Conservation (phyloP, 2,113 vertebrate genomes). For the Forbesichthys papilliferus region DNA sequence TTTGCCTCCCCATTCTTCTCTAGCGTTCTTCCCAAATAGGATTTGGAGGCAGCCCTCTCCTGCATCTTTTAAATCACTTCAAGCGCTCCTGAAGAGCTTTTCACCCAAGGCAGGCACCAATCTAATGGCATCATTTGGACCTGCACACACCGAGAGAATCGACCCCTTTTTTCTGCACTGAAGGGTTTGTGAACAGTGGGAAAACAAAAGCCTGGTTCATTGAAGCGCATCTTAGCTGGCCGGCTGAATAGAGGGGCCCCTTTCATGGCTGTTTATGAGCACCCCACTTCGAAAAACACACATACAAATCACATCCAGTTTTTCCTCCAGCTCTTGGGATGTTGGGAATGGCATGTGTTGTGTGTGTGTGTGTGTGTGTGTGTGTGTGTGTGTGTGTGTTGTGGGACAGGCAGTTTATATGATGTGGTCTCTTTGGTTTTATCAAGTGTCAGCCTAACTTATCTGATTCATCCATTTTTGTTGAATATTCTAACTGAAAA, state of each 20-base stretch:
- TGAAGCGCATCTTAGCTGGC: slow-evolving; percentile 70
- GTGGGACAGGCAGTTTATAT: slow-evolving; percentile 1
- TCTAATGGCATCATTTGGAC: slow-evolving; percentile 71
- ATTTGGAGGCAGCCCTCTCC: slow-evolving; percentile 64
- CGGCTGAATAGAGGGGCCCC: slow-evolving; percentile 72
- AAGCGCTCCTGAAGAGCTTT: slow-evolving; percentile 66
- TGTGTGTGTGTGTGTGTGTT: neutral
- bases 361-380: slow-evolving; percentile 6
- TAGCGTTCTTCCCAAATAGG: slow-evolving; percentile 58
- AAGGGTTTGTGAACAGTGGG: slow-evolving; percentile 59
- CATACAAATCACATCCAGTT: slow-evolving; percentile 76
- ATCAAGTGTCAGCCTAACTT: slow-evolving; percentile 19
- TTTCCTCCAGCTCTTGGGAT: slow-evolving; percentile 57
- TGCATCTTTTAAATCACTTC: slow-evolving; percentile 74
- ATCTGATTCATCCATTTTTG: slow-evolving; percentile 33
- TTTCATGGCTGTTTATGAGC: slow-evolving; percentile 78
- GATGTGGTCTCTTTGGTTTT: slow-evolving; percentile 31
- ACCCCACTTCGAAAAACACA: slow-evolving; percentile 77
- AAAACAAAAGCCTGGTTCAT: slow-evolving; percentile 70
- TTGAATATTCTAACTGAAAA: slow-evolving; percentile 27
- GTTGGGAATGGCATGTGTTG: slow-evolving; percentile 31
- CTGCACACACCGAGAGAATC: slow-evolving; percentile 65
- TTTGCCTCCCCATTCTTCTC: slow-evolving; percentile 62
- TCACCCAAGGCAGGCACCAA: slow-evolving; percentile 65
- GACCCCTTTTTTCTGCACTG: slow-evolving; percentile 52